Conservation (phyloP, 1,140 invertebrate genomes). For the Dreissena rostriformis region DNA sequence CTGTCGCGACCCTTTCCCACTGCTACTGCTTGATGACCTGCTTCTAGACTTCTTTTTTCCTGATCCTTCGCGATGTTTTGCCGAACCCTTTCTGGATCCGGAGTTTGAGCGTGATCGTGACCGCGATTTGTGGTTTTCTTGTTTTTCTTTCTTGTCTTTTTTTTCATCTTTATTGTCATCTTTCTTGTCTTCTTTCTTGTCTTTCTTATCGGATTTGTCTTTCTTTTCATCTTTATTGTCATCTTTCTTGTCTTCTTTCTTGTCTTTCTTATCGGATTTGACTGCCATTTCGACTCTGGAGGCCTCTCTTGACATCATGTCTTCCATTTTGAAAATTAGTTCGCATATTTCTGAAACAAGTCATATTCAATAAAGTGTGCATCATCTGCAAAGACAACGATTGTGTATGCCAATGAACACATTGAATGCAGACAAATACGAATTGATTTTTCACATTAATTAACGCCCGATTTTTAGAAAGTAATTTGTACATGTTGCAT, state of each 20-base stretch:
- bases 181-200: not conserved
- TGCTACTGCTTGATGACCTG: not conserved
- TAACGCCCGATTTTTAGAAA: no score
- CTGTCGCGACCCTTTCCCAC: not conserved
- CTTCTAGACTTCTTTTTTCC: not conserved
- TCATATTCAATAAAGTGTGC: not conserved
- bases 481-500: no score
- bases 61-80: not conserved
- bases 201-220: not conserved
- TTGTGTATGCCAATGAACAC: no score
- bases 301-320: not conserved
- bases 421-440: no score
- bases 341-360: conserved; percentile 20
- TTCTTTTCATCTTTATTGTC: not conserved
- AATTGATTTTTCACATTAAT: no score
- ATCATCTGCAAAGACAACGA: no score
- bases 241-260: not conserved
- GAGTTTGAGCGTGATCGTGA: not conserved
- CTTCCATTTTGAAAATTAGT: conserved; percentile 13
- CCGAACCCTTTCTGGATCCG: not conserved
- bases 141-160: not conserved
- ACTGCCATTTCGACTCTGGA: not conserved
- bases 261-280: not conserved
- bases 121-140: not conserved
- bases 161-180: not conserved